These are phyloP conservation scores for Ornithorhynchus anatinus DNA, from an alignment of 2,113 vertebrate species.

Conservation along the genomic window DNA sequence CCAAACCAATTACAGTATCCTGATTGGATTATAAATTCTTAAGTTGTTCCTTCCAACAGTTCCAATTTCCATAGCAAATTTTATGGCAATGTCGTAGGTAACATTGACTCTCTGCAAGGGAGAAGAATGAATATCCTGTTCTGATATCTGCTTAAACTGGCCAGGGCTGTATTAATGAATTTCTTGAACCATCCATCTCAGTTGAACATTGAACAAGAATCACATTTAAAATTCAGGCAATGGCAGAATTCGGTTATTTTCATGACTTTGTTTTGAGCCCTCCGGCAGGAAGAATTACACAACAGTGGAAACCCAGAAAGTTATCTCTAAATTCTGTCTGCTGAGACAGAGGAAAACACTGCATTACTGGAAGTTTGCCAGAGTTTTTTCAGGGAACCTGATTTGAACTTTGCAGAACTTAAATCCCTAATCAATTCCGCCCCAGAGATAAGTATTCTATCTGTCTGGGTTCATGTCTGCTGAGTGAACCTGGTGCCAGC, in stretches of 20 bases:
- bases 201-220: not conserved
- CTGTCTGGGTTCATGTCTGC: not conserved
- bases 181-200: not conserved
- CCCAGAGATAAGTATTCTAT: not conserved
- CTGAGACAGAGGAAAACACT: not conserved
- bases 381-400: not conserved
- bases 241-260: not conserved
- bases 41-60: conserved; percentile 18
- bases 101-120: conserved; percentile 14
- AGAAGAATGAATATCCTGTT: not conserved
- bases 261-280: not conserved
- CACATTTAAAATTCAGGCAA: not conserved
- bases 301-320: not conserved
- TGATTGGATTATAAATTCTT: conserved; percentile 45
- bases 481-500: not conserved
- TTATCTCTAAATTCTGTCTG: not conserved
- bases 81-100: conserved; percentile 7
- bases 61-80: conserved; percentile 23
- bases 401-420: not conserved
- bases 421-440: not conserved
- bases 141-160: not conserved
- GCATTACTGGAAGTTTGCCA: not conserved
- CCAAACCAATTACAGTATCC: conserved; percentile 40
- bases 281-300: not conserved
- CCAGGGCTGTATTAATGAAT: conserved; percentile 25